phyloP scores from a whole-genome alignment of 2,888 invertebrate species.

The Cantharis nigra region DNA sequence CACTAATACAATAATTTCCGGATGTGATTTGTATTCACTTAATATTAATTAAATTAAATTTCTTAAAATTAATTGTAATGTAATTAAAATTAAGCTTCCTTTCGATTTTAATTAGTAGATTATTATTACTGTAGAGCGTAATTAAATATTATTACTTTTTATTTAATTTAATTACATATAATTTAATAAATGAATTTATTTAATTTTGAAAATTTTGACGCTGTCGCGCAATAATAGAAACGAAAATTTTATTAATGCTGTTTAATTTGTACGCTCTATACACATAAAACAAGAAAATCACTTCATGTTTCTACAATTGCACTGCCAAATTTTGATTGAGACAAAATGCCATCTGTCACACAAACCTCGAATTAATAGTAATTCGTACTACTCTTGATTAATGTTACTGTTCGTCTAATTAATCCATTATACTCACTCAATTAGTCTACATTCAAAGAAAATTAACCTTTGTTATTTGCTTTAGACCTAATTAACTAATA shows the following conservation, averaged over 20 bases:
- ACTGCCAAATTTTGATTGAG: slow-evolving; percentile 11
- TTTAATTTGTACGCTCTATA: background rate
- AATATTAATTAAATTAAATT: too few relatives aligned
- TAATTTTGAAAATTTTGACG: background rate
- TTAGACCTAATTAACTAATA: background rate
- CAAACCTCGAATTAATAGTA: slow-evolving; percentile 4
- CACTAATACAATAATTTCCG: too few relatives aligned
- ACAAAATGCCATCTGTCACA: slow-evolving; percentile 7
- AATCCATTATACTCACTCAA: slow-evolving; percentile 20
- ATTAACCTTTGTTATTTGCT: slow-evolving; percentile 12
- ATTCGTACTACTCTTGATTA: slow-evolving; percentile 34
- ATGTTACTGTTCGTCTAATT: slow-evolving; percentile 21
- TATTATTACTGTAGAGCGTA: too few relatives aligned
- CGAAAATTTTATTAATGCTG: background rate
- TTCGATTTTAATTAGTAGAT: too few relatives aligned
- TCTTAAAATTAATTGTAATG: too few relatives aligned
- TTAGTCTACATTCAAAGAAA: slow-evolving; percentile 23
- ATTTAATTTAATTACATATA: too few relatives aligned
- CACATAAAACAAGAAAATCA: background rate
- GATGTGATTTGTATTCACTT: too few relatives aligned
- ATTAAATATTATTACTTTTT: too few relatives aligned
- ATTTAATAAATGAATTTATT: background rate
- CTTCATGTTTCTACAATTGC: slow-evolving; percentile 1
- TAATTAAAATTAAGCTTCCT: too few relatives aligned
- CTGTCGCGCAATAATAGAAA: background rate